Percentiles rank a stretch among this genome's conserved stretches.
These are phyloP conservation scores for Ennomos quercinarius DNA, from an alignment of 2,888 invertebrate genomes.

Conservation along the genomic window DNA sequence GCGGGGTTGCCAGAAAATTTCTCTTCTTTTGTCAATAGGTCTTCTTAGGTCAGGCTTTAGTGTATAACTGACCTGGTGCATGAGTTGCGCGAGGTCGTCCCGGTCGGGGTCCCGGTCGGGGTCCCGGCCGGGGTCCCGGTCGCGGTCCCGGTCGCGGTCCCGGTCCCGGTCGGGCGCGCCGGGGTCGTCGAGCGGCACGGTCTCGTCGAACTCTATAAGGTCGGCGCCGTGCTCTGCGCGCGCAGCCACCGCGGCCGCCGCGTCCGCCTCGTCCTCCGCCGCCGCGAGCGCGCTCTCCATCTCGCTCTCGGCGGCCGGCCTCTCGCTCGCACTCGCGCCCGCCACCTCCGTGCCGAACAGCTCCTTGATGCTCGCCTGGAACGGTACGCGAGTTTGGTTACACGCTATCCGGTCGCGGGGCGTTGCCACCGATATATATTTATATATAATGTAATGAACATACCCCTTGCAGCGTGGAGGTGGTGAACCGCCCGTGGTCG, in stretches of 20 bases:
- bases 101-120: slow-evolving; percentile 41
- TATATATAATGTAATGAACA: too few relatives aligned
- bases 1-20: too few relatives aligned
- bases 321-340: slow-evolving; percentile 82
- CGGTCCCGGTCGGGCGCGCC: slow-evolving; percentile 37
- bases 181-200: slow-evolving; percentile 92
- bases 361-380: slow-evolving; percentile 95
- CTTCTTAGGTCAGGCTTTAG: too few relatives aligned
- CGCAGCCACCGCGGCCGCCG: slow-evolving; percentile 94
- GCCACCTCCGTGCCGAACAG: slow-evolving; percentile 88
- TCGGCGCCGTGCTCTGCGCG: slow-evolving; percentile 96
- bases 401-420: too few relatives aligned
- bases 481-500: slow-evolving; percentile 99
- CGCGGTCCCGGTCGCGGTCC: slow-evolving; percentile 42
- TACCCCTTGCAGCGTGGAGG: slow-evolving; percentile 94
- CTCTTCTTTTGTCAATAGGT: too few relatives aligned
- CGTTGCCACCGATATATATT: too few relatives aligned
- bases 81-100: slow-evolving; percentile 62
- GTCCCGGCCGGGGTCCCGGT: slow-evolving; percentile 30
- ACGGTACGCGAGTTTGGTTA: too few relatives aligned
- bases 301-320: slow-evolving; percentile 84
- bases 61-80: slow-evolving; percentile 61
- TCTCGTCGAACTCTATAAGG: slow-evolving; percentile 98
- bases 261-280: slow-evolving; percentile 98
- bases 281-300: slow-evolving; percentile 94